Evolutionary conservation across 1,140 invertebrate species (phyloP).

Genomic region (Penaeus chinensis): DNA sequence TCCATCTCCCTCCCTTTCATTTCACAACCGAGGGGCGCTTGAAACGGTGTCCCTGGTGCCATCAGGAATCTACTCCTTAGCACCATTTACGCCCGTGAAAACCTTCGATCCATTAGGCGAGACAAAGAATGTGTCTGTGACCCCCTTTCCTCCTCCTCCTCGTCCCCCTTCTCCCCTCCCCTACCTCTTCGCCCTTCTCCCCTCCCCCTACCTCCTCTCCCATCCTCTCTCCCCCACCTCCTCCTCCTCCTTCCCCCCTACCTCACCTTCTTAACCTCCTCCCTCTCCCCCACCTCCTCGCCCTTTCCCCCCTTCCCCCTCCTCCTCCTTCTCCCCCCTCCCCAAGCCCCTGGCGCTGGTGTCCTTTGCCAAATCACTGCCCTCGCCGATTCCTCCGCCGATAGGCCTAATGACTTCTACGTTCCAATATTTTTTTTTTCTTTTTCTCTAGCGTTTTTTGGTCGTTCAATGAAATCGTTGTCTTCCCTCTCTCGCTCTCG

Average conservation of each 20-base stretch:
- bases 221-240: background rate
- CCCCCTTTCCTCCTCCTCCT: background rate
- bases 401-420: conserved; percentile 17
- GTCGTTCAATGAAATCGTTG: background rate
- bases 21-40: too few species aligned
- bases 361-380: conserved; percentile 14
- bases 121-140: conserved; percentile 16
- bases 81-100: background rate
- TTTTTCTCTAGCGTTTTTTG: background rate
- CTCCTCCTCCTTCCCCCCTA: background rate
- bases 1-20: too few species aligned
- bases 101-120: conserved; percentile 16
- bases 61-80: too few species aligned
- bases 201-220: background rate
- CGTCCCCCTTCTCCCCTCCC: background rate
- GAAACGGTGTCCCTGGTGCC: too few species aligned
- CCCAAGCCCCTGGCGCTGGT: background rate
- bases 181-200: background rate
- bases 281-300: background rate
- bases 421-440: background rate
- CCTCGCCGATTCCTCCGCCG: conserved; percentile 14
- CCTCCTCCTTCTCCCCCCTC: background rate
- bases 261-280: background rate
- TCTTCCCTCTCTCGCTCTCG: background rate
- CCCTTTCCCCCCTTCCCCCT: background rate